Conservation (phyloP, 2,113 vertebrate species). For the Aphyosemion australe region DNA sequence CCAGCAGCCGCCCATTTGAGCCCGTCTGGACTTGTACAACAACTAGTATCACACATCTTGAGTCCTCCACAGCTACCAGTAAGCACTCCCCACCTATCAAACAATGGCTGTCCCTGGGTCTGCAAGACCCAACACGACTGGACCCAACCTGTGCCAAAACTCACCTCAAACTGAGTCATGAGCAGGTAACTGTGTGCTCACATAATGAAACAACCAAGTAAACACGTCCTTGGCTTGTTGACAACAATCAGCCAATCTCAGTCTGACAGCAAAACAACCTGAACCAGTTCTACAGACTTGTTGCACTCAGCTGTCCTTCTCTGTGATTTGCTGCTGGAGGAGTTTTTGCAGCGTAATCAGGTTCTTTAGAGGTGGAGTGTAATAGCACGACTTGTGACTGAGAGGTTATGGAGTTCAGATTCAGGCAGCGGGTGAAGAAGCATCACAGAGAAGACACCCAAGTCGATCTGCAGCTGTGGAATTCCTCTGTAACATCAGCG, state of each 20-base stretch:
- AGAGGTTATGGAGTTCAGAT: conserved; percentile 38
- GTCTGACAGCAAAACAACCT: conserved; percentile 64
- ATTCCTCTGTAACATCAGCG: conserved; percentile 74
- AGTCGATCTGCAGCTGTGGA: conserved; percentile 67
- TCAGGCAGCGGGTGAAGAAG: conserved; percentile 15
- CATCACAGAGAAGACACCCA: conserved; percentile 27
- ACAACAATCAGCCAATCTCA: conserved; percentile 56
- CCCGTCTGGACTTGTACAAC: conserved; percentile 57
- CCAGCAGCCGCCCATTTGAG: conserved; percentile 54
- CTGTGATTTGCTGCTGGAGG: background rate
- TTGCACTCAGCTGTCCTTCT: conserved; percentile 1
- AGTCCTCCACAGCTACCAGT: conserved; percentile 28
- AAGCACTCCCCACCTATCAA: conserved; percentile 44
- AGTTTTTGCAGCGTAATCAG: conserved; percentile 61
- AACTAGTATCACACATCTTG: conserved; percentile 47
- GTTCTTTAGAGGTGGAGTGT: conserved; percentile 28
- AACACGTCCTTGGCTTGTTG: conserved; percentile 40
- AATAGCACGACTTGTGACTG: conserved; percentile 25
- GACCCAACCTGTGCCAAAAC: conserved; percentile 60
- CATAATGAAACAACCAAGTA: conserved; percentile 31
- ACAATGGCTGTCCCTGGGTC: conserved; percentile 49
- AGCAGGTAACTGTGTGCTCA: conserved; percentile 13
- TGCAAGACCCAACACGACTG: conserved; percentile 48
- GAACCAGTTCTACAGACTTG: conserved; percentile 67
- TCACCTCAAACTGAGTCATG: conserved; percentile 31